Evolutionary conservation across 2,797 vertebrate genomes (phyloP), one percentile per base, ranked within the genome.

Genomic region (Liasis olivaceus): DNA sequence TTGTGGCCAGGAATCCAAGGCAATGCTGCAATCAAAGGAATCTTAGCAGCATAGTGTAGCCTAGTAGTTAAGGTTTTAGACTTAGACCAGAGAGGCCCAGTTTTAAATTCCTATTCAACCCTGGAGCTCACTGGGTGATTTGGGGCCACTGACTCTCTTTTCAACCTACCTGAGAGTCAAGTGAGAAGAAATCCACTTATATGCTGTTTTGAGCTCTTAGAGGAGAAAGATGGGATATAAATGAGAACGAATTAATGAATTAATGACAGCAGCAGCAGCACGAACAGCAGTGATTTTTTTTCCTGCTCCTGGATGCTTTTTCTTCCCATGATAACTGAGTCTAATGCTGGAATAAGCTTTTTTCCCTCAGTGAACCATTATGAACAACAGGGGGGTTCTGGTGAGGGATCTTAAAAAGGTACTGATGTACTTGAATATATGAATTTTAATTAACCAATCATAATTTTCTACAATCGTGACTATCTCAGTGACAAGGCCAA

Each of bases 1-100:
- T 96, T 90, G 98, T 97, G 89, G 98, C 98, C 98, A 98, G 95
- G 0, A 93, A 64, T 87, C 47, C 62, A 51, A 66, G 93, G 90
- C 89, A 56, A 0, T 0, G 87, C 15, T 1, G 28, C 0, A 0
- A 5, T 0, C 0, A 12, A 66, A 91, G 14, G 1, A 87, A 86
- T 58, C 26, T 31, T 22, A 14, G 14, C 91, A 86, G 58, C 69
- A 9, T 9, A 47, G 15, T 4, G n/a, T 42, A 7, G 0, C 85
- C 31, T 42, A 66, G 62, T 20, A 58, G 13, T 54, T 77, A 77
- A 77, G 20, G 72, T 24, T 36, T 72, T 36, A 72, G 69, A 72
- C 2, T 81, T 81, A 3, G 42, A 24, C 20, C 42, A 47, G 77
- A 47, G 77, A 5, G 24, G 69, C 69, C 6, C 51, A 28, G 84